A percentile compares a stretch with the other conserved stretches of the same genome.
These are phyloP conservation scores for Ceratotherium simum DNA, from an alignment of 2,113 vertebrate species.

Conservation along the genomic window DNA sequence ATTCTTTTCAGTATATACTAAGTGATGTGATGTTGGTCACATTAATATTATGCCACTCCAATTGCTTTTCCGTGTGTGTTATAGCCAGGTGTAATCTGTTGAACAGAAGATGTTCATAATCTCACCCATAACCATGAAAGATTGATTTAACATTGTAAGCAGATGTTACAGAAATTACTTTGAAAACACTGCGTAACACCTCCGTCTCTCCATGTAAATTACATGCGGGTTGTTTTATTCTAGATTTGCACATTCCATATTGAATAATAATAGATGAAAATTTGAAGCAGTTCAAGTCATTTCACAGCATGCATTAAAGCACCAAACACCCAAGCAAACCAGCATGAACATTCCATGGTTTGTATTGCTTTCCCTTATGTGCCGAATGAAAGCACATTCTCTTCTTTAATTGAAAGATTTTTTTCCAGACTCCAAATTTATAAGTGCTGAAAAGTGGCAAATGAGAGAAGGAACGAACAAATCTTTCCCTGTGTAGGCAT, in stretches of 20 bases:
- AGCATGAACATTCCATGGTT: conserved; percentile 23
- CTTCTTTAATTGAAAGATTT: not conserved
- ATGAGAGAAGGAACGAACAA: not conserved
- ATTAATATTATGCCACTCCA: not conserved
- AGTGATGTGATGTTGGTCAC: not conserved
- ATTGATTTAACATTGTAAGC: conserved; percentile 21
- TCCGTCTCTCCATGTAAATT: conserved; percentile 56
- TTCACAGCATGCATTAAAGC: conserved; percentile 67
- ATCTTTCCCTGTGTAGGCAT: not conserved
- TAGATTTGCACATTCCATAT: conserved; percentile 36
- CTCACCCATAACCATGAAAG: not conserved
- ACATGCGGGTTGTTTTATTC: conserved; percentile 49
- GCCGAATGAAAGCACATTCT: not conserved
- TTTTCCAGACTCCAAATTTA: not conserved
- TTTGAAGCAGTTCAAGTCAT: conserved; percentile 74
- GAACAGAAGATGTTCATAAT: not conserved
- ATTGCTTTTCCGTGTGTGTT: not conserved
- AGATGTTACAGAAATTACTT: conserved; percentile 53
- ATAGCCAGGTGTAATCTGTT: not conserved
- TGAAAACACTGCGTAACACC: conserved; percentile 51
- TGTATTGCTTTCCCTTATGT: not conserved
- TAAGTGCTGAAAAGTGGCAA: not conserved
- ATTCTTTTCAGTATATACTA: not conserved
- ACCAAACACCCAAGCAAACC: conserved; percentile 23
- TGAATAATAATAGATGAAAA: conserved; percentile 70